Evolutionary conservation across 2,888 invertebrate species (phyloP).

Genomic region (Nycteola revayana): DNA sequence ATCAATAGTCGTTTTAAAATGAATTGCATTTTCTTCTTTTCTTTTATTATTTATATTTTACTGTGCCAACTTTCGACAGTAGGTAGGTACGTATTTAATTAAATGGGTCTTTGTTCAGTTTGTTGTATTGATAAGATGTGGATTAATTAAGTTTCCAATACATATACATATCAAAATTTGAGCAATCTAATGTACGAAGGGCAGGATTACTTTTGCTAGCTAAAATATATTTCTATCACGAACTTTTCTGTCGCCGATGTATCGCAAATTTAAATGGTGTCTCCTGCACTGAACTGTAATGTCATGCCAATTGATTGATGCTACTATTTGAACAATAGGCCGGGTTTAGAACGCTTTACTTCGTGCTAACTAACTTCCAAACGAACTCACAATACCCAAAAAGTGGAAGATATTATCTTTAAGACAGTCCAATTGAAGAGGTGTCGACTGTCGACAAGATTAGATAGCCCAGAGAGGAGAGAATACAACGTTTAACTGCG

Average conservation of each 20-base stretch:
- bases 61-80: too few relatives aligned
- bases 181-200: too few relatives aligned
- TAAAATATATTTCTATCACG: conserved; percentile 40
- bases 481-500: too few relatives aligned
- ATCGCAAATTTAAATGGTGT: conserved; percentile 37
- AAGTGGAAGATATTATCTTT: conserved; percentile 13
- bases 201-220: conserved; percentile 15
- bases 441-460: conserved; percentile 19
- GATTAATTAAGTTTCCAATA: too few relatives aligned
- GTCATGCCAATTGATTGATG: conserved; percentile 49
- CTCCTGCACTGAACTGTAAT: conserved; percentile 42
- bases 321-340: conserved; percentile 36
- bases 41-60: too few relatives aligned
- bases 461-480: conserved; percentile 9
- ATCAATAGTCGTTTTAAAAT: too few relatives aligned
- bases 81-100: too few relatives aligned
- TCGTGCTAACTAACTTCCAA: conserved; percentile 5
- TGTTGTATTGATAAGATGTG: too few relatives aligned
- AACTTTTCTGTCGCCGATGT: conserved; percentile 26
- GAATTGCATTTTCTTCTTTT: too few relatives aligned
- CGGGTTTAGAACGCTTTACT: conserved; percentile 29
- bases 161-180: too few relatives aligned
- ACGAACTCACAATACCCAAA: conserved; percentile 12
- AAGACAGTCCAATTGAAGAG: conserved; percentile 9
- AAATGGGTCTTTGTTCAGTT: too few relatives aligned